A percentile compares a stretch with the other conserved stretches of the same genome.
Evolutionary conservation across 1,140 invertebrate species (phyloP).

Genomic region (Potamilus streckersoni): DNA sequence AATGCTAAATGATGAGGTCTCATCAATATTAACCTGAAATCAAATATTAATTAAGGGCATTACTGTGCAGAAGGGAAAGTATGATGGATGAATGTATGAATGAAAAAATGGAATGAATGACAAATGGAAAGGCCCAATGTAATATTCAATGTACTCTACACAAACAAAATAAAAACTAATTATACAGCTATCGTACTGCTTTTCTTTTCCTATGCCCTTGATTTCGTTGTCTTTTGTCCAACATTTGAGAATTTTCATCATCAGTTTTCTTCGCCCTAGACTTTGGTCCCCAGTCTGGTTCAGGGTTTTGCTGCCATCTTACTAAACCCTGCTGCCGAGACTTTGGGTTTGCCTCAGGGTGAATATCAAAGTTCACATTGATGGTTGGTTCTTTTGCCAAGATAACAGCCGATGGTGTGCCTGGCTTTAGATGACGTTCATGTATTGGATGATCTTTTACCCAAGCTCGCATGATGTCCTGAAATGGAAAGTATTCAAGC

Average conservation of each 20-base stretch:
- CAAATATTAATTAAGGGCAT: no score
- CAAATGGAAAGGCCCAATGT: no score
- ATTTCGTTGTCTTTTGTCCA: conserved; percentile 38
- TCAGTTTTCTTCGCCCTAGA: conserved; percentile 68
- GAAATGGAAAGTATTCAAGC: conserved; percentile 3
- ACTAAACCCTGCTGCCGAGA: conserved; percentile 80
- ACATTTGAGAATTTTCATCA: conserved; percentile 34
- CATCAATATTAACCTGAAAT: no score
- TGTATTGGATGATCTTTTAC: conserved; percentile 75
- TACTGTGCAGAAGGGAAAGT: no score
- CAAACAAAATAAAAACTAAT: no score
- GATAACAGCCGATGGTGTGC: conserved; percentile 47
- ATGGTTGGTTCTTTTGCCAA: conserved; percentile 42
- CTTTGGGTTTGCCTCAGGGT: conserved; percentile 82
- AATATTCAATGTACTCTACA: no score
- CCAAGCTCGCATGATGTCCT: conserved; percentile 87
- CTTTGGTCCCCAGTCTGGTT: conserved; percentile 90
- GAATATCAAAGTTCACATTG: conserved; percentile 76
- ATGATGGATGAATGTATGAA: no score
- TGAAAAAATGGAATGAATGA: no score
- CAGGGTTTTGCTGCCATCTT: conserved; percentile 89
- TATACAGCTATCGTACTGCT: conserved; percentile 5
- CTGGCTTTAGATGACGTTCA: conserved; percentile 41
- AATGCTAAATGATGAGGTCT: no score
- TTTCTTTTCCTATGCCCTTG: conserved; percentile 40